phyloP scores from a whole-genome alignment of 37 sponge, comb jelly and placozoan species.

The Mnemiopsis leidyi region DNA sequence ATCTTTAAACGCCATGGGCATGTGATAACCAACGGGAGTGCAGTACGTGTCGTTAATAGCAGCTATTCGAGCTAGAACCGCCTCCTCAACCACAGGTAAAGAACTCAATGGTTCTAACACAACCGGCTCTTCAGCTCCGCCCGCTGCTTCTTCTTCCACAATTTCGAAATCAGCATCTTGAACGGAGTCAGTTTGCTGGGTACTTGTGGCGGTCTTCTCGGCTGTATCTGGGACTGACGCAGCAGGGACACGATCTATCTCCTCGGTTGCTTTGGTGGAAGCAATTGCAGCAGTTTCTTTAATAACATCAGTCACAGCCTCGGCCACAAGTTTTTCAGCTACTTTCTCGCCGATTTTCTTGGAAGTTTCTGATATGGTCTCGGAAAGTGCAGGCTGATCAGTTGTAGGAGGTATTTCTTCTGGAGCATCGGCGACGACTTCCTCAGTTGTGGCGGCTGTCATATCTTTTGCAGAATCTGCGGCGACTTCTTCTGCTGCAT shows the following conservation, averaged over 20 bases:
- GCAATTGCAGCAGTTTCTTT: neutral
- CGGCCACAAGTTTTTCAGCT: neutral
- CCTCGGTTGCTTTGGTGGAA: neutral
- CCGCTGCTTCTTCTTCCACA: neutral
- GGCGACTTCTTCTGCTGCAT: neutral
- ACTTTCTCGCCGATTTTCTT: slow-evolving; percentile 1
- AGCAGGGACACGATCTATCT: neutral
- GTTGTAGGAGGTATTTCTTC: neutral
- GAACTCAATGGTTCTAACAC: slow-evolving; percentile 3
- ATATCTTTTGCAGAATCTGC: neutral
- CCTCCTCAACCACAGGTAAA: neutral
- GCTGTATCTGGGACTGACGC: neutral
- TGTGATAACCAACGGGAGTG: neutral
- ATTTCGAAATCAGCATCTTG: neutral
- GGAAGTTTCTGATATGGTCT: neutral
- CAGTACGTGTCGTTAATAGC: neutral
- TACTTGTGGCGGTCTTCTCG: neutral
- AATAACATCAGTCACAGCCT: neutral
- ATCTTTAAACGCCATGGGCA: neutral
- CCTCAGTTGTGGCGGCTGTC: neutral
- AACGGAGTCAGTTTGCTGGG: neutral
- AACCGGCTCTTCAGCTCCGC: neutral
- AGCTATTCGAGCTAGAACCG: neutral
- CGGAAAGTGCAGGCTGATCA: neutral
- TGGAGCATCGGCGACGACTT: neutral